Evolutionary conservation across 2,797 vertebrate genomes (phyloP).

Genomic region (Tarsius wallacei): DNA sequence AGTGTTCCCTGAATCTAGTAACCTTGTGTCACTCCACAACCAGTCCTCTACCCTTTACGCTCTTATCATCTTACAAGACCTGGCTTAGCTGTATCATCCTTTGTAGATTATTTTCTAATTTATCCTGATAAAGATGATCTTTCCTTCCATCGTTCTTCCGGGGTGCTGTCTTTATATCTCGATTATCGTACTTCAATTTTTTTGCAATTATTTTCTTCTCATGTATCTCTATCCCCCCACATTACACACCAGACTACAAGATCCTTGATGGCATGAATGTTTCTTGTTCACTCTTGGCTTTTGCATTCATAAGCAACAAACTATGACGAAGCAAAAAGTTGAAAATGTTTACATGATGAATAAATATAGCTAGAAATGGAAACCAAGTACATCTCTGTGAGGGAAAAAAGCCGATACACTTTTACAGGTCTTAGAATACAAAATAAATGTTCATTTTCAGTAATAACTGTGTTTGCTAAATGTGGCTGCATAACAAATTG

Average conservation of each 20-base stretch:
- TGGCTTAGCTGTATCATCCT: background rate
- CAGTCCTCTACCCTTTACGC: background rate
- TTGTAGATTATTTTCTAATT: background rate
- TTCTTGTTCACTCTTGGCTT: background rate
- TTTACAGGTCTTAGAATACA: background rate
- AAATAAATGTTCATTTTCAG: background rate
- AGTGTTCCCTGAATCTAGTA: background rate
- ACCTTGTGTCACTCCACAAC: no score
- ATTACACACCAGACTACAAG: background rate
- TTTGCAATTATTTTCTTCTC: background rate
- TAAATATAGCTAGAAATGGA: background rate
- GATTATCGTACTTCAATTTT: background rate
- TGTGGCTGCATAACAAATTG: background rate
- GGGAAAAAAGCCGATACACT: background rate
- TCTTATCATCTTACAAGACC: background rate
- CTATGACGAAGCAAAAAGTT: background rate
- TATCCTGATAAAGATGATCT: background rate
- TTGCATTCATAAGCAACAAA: background rate
- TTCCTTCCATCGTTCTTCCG: background rate
- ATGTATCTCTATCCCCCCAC: background rate
- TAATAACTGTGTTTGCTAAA: background rate
- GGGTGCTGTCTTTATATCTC: background rate
- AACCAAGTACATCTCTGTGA: background rate
- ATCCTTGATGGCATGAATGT: background rate
- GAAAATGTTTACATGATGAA: background rate